Percentiles rank a stretch among this genome's conserved stretches.
phyloP scores from a whole-genome alignment of 2,113 vertebrate genomes.

The Montifringilla adamsi region DNA sequence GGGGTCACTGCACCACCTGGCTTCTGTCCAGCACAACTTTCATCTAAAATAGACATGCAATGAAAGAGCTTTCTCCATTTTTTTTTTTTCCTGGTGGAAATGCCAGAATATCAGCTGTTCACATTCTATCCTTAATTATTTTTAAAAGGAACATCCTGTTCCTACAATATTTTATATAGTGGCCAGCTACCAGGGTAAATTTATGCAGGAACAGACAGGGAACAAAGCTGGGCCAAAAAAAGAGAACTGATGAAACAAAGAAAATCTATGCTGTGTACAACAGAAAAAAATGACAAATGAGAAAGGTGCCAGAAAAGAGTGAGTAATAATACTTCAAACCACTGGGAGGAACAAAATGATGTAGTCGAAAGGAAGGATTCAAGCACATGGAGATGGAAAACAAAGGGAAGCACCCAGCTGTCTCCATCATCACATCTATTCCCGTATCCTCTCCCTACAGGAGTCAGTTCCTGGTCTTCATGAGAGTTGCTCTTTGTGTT shows the following conservation, averaged over 20 bases:
- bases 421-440: not conserved
- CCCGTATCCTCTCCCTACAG: not conserved
- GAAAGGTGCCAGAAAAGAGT: not conserved
- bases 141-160: slow-evolving; percentile 44
- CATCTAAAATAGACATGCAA: not conserved
- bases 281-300: not conserved
- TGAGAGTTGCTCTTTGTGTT: not conserved
- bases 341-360: not conserved
- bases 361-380: not conserved
- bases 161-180: slow-evolving; percentile 29
- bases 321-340: not conserved
- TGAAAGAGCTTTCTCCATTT: not conserved
- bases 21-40: not conserved
- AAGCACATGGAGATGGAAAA: not conserved
- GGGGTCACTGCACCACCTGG: not conserved
- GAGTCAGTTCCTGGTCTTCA: not conserved
- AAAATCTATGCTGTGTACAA: not conserved
- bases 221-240: not conserved
- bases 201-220: slow-evolving; percentile 5
- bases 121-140: not conserved
- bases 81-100: not conserved
- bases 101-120: slow-evolving; percentile 34
- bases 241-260: not conserved
- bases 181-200: not conserved
- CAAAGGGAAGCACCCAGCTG: not conserved